Evolutionary conservation across 30 jellyfish, hydroid and myxozoan species (phyloP), one percentile per base, ranked within the genome.

Genomic region (Hydractinia symbiolongicarpus): DNA sequence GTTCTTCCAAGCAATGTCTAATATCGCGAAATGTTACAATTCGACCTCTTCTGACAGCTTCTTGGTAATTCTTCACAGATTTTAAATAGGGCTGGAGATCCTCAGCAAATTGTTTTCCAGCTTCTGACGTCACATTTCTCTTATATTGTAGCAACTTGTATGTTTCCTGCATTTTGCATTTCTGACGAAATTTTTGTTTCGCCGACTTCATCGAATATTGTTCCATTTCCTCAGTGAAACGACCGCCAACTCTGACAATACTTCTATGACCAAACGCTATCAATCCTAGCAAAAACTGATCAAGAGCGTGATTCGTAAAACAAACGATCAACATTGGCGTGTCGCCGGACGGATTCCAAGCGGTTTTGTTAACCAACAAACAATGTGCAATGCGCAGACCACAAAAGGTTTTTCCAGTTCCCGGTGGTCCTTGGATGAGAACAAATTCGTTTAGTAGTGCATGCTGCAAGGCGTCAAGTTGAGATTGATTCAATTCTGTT

Each of bases 351-450:
- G 21, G 73, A 19, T 72, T 51, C 91, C 86, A 72, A 8, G 49
- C 21, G 20, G 55, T 53, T 61, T 77, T 13, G 79, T 85, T 83
- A 69, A 40, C 9, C 81, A 90, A 54, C 50, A 90, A 78, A 40
- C 89, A 83, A 53, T 86, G 88, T 16, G 83, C 88, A 4, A 90
- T 81, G 54, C 84, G 70, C 74, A 85, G 61, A 20, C 91, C 97
- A 11, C 87, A 78, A 61, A 74, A 90, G 9, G 97, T 83, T 84
- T 90, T 90, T 5, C 96, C 96, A 11, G 96, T 86, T 9, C 97
- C 97, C 8, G 97, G 97, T n/a, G 97, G 97, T 52, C 97, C 97
- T 79, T 90, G 97, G 30, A 77, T 15, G 16, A 77, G 66, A 55
- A 79, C 75, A 30, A 77, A 77, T 50, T 77, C 79, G 53, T 77